phyloP scores from a whole-genome alignment of 2,888 invertebrate genomes.

The Cryptus armator region DNA sequence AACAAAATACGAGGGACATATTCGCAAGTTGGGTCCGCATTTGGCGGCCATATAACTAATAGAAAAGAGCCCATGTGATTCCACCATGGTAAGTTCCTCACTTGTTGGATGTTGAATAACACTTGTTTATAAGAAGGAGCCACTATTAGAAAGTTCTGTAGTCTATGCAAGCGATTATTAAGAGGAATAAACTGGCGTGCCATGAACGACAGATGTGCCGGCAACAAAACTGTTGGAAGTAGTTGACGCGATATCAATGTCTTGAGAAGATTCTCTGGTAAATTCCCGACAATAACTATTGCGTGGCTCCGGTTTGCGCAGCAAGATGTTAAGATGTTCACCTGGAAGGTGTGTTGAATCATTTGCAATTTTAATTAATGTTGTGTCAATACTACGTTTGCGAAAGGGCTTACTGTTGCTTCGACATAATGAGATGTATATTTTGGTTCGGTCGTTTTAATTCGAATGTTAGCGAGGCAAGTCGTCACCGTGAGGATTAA shows the following conservation, averaged over 20 bases:
- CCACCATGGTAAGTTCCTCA: not conserved
- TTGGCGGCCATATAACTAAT: not conserved
- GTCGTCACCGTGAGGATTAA: too few species aligned
- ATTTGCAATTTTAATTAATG: not conserved
- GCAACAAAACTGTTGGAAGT: not conserved
- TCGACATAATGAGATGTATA: not conserved
- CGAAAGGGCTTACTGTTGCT: not conserved
- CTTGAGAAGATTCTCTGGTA: not conserved
- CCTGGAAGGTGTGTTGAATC: not conserved
- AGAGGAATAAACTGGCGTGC: not conserved
- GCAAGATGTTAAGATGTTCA: not conserved
- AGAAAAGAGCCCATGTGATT: constrained; percentile 21
- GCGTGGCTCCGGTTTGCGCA: not conserved
- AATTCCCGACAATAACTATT: constrained; percentile 4
- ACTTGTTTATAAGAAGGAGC: not conserved
- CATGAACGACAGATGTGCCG: not conserved
- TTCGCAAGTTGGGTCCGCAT: not conserved
- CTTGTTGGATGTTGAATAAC: not conserved
- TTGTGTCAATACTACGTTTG: not conserved
- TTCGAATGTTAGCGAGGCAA: too few species aligned
- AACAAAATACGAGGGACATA: not conserved
- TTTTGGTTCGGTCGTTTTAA: too few species aligned
- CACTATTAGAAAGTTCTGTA: not conserved
- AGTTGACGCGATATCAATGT: not conserved
- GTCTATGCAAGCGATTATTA: not conserved